Conservation (phyloP, 1,140 invertebrate genomes). For the Cherax quadricarinatus region DNA sequence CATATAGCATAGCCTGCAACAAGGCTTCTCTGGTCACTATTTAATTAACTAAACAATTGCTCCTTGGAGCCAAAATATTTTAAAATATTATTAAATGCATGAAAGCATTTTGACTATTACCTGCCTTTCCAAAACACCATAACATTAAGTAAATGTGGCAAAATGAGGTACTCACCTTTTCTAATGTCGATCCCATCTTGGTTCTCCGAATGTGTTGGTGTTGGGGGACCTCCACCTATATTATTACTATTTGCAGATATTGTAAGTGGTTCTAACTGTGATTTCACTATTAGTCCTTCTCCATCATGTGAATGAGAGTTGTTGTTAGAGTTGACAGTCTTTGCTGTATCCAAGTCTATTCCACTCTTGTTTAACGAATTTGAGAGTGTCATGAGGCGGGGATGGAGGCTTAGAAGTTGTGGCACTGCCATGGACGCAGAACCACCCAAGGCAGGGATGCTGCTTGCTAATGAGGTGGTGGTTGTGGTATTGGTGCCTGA, state of each 20-base stretch:
- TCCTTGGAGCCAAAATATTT: too few species aligned
- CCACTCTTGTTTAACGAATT: conserved; percentile 74
- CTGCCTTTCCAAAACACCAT: too few species aligned
- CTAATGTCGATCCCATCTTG: conserved; percentile 82
- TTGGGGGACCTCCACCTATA: conserved; percentile 81
- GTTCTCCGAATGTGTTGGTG: conserved; percentile 84
- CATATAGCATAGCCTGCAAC: too few species aligned
- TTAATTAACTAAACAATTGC: too few species aligned
- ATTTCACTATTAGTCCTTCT: conserved; percentile 63
- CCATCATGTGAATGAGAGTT: conserved; percentile 62
- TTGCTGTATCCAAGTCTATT: conserved; percentile 75
- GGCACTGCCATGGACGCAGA: conserved; percentile 58
- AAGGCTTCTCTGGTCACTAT: too few species aligned
- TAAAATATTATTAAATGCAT: too few species aligned
- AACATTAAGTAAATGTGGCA: not conserved
- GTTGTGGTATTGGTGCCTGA: conserved; percentile 60
- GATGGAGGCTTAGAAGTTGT: conserved; percentile 60
- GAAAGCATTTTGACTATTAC: too few species aligned
- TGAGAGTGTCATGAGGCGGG: conserved; percentile 57
- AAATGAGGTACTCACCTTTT: conserved; percentile 77
- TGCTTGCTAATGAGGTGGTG: conserved; percentile 68
- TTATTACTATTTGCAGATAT: conserved; percentile 73
- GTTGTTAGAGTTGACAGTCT: conserved; percentile 62
- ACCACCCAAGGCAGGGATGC: conserved; percentile 46
- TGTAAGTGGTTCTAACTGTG: conserved; percentile 70